Evolutionary conservation across 2,888 invertebrate species (phyloP).

Genomic region (Suillia variegata): DNA sequence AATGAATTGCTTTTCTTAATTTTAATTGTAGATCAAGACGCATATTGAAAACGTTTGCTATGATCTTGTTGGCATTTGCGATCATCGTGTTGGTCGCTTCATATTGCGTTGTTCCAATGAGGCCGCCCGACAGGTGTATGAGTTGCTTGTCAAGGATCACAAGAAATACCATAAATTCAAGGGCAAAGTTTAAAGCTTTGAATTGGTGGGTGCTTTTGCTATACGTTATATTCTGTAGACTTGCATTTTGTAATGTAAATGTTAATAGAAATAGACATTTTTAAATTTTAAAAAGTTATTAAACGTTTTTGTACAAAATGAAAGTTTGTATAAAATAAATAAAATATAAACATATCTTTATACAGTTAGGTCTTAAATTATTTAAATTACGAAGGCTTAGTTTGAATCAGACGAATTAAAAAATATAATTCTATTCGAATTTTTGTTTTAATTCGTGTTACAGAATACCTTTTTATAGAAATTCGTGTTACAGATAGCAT

Average conservation of each 20-base stretch:
- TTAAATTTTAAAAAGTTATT: background rate
- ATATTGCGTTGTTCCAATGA: conserved; percentile 58
- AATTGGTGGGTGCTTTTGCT: no score
- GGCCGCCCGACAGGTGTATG: conserved; percentile 55
- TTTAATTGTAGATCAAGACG: conserved; percentile 51
- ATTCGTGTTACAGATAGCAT: no score
- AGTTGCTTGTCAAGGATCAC: conserved; percentile 54
- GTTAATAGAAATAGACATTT: background rate
- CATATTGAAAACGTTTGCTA: conserved; percentile 58
- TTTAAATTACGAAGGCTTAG: no score
- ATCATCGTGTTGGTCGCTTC: conserved; percentile 56
- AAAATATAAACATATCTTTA: no score
- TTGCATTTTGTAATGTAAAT: background rate
- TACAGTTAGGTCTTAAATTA: no score
- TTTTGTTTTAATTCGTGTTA: no score
- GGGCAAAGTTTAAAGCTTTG: conserved; percentile 55
- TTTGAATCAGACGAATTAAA: no score
- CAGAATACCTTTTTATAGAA: no score
- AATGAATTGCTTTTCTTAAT: background rate
- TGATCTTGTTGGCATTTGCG: conserved; percentile 53
- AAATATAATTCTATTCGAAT: no score
- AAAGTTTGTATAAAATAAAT: background rate
- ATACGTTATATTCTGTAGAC: background rate
- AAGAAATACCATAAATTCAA: conserved; percentile 59
- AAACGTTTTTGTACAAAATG: background rate